These are phyloP conservation scores for Cosmopolites sordidus DNA, from an alignment of 2,888 invertebrate genomes.

Conservation along the genomic window DNA sequence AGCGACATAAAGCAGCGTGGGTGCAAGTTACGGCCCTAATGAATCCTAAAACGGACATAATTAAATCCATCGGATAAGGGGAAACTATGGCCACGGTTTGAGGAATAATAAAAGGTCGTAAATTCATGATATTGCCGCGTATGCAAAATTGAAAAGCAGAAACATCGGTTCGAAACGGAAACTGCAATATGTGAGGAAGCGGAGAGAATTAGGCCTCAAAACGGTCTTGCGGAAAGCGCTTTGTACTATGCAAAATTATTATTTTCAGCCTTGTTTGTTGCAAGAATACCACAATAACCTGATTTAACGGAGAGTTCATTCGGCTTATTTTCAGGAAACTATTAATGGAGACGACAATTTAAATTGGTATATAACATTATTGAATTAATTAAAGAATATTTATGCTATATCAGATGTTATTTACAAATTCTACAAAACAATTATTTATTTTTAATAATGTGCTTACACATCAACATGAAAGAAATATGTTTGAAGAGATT, in stretches of 20 bases:
- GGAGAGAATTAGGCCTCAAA: neutral
- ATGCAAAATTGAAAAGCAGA: slow-evolving; percentile 16
- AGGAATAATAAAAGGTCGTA: slow-evolving; percentile 15
- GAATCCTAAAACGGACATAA: slow-evolving; percentile 10
- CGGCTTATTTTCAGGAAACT: no score
- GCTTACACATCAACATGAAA: no score
- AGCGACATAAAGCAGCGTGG: neutral
- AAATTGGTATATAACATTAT: no score
- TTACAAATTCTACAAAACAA: no score
- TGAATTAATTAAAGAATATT: no score
- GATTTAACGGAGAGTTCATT: neutral
- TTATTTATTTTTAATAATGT: no score
- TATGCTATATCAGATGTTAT: no score
- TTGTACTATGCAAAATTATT: neutral
- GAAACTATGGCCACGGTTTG: slow-evolving; percentile 7
- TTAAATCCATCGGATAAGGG: slow-evolving; percentile 15
- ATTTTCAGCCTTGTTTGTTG: neutral
- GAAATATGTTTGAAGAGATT: no score
- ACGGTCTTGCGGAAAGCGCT: neutral
- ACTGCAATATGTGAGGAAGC: slow-evolving; percentile 9
- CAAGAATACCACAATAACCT: neutral
- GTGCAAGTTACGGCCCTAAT: slow-evolving; percentile 1
- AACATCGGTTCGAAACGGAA: slow-evolving; percentile 1
- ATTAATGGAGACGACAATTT: no score
- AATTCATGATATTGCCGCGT: slow-evolving; percentile 11